Evolutionary conservation across 2,113 vertebrate species (phyloP).

Genomic region (Caranx ignobilis): DNA sequence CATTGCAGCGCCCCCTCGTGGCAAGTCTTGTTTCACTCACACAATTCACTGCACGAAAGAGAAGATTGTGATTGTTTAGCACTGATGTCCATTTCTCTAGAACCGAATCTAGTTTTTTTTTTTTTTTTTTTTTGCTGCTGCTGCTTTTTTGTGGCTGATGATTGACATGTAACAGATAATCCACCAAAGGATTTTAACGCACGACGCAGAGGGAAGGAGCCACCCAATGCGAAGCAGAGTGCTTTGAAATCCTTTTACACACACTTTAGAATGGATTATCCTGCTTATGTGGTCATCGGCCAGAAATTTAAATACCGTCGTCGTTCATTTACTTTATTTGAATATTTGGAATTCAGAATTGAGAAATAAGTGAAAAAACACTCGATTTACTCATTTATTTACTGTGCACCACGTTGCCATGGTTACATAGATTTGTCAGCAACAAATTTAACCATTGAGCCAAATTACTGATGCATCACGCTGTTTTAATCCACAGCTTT

Average conservation of each 20-base stretch:
- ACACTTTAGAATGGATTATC: constrained; percentile 50
- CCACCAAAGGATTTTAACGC: constrained; percentile 39
- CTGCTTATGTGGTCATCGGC: constrained; percentile 22
- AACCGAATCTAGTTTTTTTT: constrained; percentile 1
- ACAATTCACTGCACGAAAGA: neutral
- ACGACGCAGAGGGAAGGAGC: neutral
- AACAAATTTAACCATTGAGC: neutral
- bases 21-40: neutral
- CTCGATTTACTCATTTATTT: neutral
- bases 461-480: neutral
- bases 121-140: too few relatives aligned
- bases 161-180: constrained; percentile 48
- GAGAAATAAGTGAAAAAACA: neutral
- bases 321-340: neutral
- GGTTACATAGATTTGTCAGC: neutral
- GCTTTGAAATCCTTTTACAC: constrained; percentile 51
- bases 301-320: constrained; percentile 10
- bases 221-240: constrained; percentile 25
- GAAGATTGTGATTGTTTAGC: neutral
- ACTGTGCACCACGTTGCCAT: neutral
- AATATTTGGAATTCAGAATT: neutral
- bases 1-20: neutral
- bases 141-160: constrained; percentile 32
- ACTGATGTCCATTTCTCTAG: neutral
- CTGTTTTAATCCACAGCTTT: neutral